phyloP scores from a whole-genome alignment of 2,113 vertebrate species.

The Poecilia latipinna region DNA sequence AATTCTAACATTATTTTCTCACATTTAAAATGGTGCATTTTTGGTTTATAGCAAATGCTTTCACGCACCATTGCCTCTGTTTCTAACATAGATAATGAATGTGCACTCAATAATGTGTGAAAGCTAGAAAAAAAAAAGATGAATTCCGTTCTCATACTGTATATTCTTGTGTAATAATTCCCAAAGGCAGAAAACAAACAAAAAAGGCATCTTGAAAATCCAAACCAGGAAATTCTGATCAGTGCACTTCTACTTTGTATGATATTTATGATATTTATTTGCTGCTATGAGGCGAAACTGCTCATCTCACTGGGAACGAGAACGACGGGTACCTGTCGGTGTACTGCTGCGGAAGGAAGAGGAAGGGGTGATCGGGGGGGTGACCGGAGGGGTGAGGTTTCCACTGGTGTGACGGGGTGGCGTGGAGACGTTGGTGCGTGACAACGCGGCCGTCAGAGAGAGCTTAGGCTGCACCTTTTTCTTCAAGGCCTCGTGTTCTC shows the following conservation, averaged over 20 bases:
- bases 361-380: slow-evolving; percentile 96
- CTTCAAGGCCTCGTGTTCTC: slow-evolving; percentile 93
- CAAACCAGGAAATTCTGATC: background rate
- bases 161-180: too few relatives aligned
- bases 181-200: background rate
- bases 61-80: too few relatives aligned
- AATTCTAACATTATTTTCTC: too few relatives aligned
- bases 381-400: slow-evolving; percentile 98
- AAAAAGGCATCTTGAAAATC: background rate
- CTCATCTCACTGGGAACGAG: background rate
- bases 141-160: too few relatives aligned
- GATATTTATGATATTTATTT: too few relatives aligned
- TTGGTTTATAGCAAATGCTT: background rate
- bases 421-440: slow-evolving; percentile 89
- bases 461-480: slow-evolving; percentile 96
- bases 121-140: too few relatives aligned
- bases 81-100: too few relatives aligned
- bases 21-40: too few relatives aligned
- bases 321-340: slow-evolving; percentile 82
- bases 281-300: background rate
- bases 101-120: too few relatives aligned
- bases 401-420: slow-evolving; percentile 94
- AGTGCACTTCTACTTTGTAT: too few relatives aligned
- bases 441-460: slow-evolving; percentile 88
- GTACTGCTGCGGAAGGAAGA: slow-evolving; percentile 98